Conservation (phyloP, 1,140 invertebrate species). For the Chelonus insularis region DNA sequence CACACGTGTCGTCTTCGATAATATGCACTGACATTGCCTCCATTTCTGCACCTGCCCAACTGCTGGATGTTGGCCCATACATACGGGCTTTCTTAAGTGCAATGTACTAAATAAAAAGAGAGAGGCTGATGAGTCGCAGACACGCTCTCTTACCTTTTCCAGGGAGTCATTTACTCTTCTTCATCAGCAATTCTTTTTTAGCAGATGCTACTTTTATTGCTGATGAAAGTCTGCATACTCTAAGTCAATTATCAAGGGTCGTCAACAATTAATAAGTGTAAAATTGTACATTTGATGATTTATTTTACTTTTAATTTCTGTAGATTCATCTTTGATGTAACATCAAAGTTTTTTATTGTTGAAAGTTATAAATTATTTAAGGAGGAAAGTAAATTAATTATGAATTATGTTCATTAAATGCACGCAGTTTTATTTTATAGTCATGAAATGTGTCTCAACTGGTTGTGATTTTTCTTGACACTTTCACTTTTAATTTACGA, state of each 20-base stretch:
- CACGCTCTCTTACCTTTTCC: slow-evolving; percentile 7
- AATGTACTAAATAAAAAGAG: not conserved
- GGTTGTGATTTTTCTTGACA: not conserved
- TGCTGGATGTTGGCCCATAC: too few species aligned
- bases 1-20: too few species aligned
- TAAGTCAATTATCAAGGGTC: not conserved
- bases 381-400: too few species aligned
- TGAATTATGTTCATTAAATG: not conserved
- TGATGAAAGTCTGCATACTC: slow-evolving; percentile 1
- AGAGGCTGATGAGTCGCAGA: not conserved
- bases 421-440: not conserved
- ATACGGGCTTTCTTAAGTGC: not conserved
- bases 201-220: slow-evolving; percentile 11
- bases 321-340: too few species aligned
- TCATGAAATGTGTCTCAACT: not conserved
- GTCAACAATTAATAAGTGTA: not conserved
- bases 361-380: not conserved
- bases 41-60: too few species aligned
- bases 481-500: slow-evolving; percentile 15
- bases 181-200: slow-evolving; percentile 21
- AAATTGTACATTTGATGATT: not conserved
- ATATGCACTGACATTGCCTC: too few species aligned
- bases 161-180: slow-evolving; percentile 24
- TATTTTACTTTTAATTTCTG: too few species aligned
- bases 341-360: not conserved